Percentiles rank a stretch among this genome's conserved stretches.
Conservation (phyloP, 2,113 vertebrate species). For the Rutilus rutilus region DNA sequence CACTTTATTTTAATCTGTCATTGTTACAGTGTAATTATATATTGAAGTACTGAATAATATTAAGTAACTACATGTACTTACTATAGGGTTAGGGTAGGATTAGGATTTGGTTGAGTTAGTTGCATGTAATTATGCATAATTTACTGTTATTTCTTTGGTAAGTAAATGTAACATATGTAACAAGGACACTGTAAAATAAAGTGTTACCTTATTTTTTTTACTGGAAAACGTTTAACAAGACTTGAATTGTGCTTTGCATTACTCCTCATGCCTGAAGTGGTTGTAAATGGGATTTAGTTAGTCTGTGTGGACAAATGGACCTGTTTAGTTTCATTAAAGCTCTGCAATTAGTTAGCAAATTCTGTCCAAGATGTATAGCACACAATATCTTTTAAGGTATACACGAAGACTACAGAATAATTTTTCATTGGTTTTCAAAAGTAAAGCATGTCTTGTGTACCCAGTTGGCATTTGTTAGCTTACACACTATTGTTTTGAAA, state of each 20-base stretch:
- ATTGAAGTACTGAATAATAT: too few species aligned
- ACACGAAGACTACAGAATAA: neutral
- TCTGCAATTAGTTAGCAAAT: neutral
- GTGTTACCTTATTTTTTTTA: neutral
- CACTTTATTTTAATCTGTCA: too few species aligned
- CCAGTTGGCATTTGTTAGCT: neutral
- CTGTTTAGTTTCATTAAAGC: conserved; percentile 8
- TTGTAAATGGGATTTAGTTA: neutral
- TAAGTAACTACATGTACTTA: too few species aligned
- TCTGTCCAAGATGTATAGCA: neutral
- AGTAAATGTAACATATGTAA: too few species aligned
- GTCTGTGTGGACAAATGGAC: neutral
- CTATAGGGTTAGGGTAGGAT: too few species aligned
- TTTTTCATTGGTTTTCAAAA: neutral
- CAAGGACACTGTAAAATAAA: too few species aligned
- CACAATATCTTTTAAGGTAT: neutral
- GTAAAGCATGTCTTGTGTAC: neutral
- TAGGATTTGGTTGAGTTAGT: too few species aligned
- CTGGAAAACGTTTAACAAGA: neutral
- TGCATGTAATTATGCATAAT: too few species aligned
- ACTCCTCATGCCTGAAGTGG: neutral
- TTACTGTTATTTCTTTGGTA: too few species aligned
- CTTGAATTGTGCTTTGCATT: neutral
- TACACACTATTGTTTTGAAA: too few species aligned
- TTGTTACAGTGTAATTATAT: too few species aligned